Percentiles rank a stretch among this genome's conserved stretches.
These are phyloP conservation scores for Drosophila albomicans DNA, from an alignment of 1,140 invertebrate genomes.

Conservation along the genomic window DNA sequence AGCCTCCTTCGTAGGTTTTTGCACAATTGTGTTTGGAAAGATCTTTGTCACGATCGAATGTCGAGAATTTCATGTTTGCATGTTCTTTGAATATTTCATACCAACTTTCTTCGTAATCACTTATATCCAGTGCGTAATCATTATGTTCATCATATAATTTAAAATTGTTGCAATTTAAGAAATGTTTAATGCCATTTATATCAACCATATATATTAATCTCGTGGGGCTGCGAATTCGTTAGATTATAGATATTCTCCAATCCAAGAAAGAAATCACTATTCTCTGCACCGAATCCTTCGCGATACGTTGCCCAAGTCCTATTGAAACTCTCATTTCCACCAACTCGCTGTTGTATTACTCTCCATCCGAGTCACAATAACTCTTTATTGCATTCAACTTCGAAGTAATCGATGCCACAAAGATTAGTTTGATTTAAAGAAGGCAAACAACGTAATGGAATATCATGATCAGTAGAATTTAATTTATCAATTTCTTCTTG, in stretches of 20 bases:
- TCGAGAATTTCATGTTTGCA: neutral
- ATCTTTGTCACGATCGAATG: neutral
- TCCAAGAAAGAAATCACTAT: neutral
- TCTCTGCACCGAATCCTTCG: neutral
- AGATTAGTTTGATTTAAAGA: neutral
- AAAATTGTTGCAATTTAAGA: neutral
- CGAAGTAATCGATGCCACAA: neutral
- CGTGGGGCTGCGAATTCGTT: neutral
- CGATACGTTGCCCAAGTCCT: neutral
- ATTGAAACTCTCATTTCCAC: neutral
- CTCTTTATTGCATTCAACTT: neutral
- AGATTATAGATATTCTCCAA: neutral
- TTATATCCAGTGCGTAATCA: neutral
- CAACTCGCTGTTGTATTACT: slow-evolving; percentile 12
- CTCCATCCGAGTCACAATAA: neutral
- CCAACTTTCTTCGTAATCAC: neutral
- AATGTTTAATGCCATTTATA: neutral
- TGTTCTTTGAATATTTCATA: no score
- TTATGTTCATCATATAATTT: neutral
- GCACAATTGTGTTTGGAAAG: neutral
- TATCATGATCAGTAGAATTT: no score
- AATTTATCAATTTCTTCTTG: no score
- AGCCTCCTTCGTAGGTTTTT: accelerated
- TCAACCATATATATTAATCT: neutral
- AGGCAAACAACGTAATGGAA: no score